Percentiles rank a stretch among this genome's conserved stretches.
These are phyloP conservation scores for Dissostichus mawsoni DNA, from an alignment of 2,113 vertebrate genomes.

Conservation along the genomic window DNA sequence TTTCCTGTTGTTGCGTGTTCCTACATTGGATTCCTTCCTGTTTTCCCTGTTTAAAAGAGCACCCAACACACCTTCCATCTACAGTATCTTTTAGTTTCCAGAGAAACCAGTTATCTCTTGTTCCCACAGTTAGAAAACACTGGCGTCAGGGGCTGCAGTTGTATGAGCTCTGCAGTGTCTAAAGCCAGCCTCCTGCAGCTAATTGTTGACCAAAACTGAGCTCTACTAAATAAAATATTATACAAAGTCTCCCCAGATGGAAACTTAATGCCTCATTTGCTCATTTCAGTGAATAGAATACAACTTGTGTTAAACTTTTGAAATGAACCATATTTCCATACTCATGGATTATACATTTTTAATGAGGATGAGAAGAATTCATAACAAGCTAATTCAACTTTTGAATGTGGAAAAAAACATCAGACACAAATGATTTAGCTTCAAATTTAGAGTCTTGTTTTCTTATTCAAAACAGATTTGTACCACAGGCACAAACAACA, in stretches of 20 bases:
- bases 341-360: no score
- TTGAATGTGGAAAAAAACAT: background rate
- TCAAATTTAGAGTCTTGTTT: background rate
- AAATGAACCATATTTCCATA: no score
- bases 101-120: no score
- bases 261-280: background rate
- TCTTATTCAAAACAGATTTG: background rate
- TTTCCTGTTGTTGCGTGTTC: no score
- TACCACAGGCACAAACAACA: no score
- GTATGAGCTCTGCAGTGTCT: background rate
- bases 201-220: background rate
- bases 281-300: background rate
- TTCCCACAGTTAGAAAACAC: background rate
- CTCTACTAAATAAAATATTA: background rate
- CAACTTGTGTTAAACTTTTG: background rate
- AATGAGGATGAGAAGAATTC: background rate
- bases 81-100: no score
- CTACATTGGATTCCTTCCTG: no score
- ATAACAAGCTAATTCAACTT: background rate
- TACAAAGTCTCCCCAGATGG: background rate
- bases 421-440: background rate
- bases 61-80: no score
- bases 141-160: background rate
- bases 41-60: no score
- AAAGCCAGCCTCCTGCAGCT: background rate